These are phyloP conservation scores for Gymnothorax reevesii DNA, from an alignment of 2,797 vertebrate genomes.

Conservation along the genomic window DNA sequence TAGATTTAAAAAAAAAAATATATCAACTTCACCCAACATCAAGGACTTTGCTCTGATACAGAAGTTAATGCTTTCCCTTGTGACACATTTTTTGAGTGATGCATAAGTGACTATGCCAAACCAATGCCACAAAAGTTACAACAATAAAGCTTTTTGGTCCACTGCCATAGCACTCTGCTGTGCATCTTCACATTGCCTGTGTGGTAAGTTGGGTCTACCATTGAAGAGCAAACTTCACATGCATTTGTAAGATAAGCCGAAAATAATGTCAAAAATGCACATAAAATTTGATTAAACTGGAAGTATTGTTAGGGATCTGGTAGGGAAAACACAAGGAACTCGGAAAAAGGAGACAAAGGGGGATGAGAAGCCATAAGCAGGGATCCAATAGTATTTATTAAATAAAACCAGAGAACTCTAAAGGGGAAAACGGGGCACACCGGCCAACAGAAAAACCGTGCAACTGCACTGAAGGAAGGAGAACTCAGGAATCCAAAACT, in stretches of 20 bases:
- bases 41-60: background rate
- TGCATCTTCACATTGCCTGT: background rate
- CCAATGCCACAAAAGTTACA: background rate
- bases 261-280: background rate
- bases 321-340: too few relatives aligned
- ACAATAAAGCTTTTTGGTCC: background rate
- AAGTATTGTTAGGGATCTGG: background rate
- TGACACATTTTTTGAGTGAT: background rate
- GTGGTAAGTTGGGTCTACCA: background rate
- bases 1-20: background rate
- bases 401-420: too few relatives aligned
- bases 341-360: too few relatives aligned
- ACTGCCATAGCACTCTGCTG: background rate
- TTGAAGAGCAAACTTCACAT: too few relatives aligned
- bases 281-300: background rate
- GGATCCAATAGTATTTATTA: too few relatives aligned
- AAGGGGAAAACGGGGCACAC: too few relatives aligned
- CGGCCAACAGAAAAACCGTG: too few relatives aligned
- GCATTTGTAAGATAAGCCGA: slow-evolving; percentile 10
- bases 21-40: background rate
- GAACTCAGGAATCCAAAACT: too few relatives aligned
- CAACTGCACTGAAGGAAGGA: too few relatives aligned
- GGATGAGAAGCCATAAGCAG: too few relatives aligned
- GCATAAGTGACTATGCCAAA: slow-evolving; percentile 1
- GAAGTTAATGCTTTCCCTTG: background rate